Base-by-base conservation (phyloP, 2,888 invertebrate species). In the Blastobasis lacticolella region DNA sequence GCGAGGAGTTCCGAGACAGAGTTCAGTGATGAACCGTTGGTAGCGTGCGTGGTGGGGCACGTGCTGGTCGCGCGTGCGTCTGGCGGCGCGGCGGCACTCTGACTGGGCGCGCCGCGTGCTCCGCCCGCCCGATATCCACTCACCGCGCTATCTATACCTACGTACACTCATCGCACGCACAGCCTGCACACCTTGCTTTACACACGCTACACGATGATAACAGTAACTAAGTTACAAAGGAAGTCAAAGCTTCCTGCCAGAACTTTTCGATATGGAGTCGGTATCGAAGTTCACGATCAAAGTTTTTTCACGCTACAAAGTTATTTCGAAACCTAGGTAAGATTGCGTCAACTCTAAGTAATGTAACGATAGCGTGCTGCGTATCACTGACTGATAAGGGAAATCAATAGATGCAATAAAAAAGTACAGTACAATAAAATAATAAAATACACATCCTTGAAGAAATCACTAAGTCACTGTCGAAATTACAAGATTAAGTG, bases 21-120 rank as follows among this genome's bases (percentile, higher is more conserved):
- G 74, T 84, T 75, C 72, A 73, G 82, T 83, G 77, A 84, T 76
- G 74, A 74, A 70, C 57, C 64, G 62, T 71, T 58, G 74, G 65
- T 64, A 62, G 68, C 61, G 65, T 63, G 55, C 59, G 56, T 57
- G 37, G 49, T 64, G 60, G 49, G 58, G 71, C 75, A 73, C 75
- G 83, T 84, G 81, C 79, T 77, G 66, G 69, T 73, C 71, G 81
- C 79, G 87, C 87, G 87, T 86, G 88, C 83, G 86, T 81, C 84
- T 83, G 69, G 69, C 66, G 66, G 84, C 87, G 88, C 88, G 88
- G 87, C 88, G 87, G 86, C 88, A 87, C 84, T 86, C 82, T 81
- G 88, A 88, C 88, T 86, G 88, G 88, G 71, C 85, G 87, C 83
- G 78, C 78, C 75, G 78, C 81, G 78, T 81, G 85, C 83, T 77